Evolutionary conservation across 2,888 invertebrate genomes (phyloP), one percentile per base, ranked within the genome.

Genomic region (Meteorus colon): DNA sequence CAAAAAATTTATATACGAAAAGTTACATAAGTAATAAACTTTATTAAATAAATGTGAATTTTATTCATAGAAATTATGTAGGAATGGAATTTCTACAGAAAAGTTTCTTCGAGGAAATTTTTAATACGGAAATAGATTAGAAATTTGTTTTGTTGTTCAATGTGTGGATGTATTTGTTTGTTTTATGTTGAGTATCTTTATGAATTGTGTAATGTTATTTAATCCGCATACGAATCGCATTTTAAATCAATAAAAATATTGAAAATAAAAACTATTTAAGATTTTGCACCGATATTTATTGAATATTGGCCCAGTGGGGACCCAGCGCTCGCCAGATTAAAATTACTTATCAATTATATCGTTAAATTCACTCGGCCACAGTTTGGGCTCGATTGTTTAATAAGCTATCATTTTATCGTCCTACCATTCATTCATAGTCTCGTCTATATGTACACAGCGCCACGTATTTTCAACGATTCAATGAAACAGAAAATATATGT

Each of bases 221-320:
- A 1, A 65, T 34, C 5, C 14, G 12, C 31, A n/a, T 63, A 12
- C 16, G 34, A 41, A 41, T 12, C 12, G n/a, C 65, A n/a, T 37
- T 19, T 34, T 5, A 16, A 31, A 68, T 24, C 14, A 68, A 29
- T 5, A 29, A 68, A 48, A 16, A 68, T n/a, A 24, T 10, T 45
- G 14, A 12, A n/a, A 24, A 48, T 24, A 51, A 45, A 31, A 51
- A 10, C 34, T 34, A 37, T 1, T 19, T 59, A 59, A 59, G 31
- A 75, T 75, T 78, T 82, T 77, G 83, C 85, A 86, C 89, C 88
- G 89, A 89, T 89, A 89, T 89, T 89, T 89, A 88, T 87, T 85
- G 89, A 89, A 89, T 89, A 89, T 89, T 89, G 87, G 86, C 86
- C 88, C 88, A 84, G 82, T 84, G 87, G 85, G 85, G 84, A 84